Base-by-base conservation (phyloP, 2,888 invertebrate species). In the Patella caerulea region DNA sequence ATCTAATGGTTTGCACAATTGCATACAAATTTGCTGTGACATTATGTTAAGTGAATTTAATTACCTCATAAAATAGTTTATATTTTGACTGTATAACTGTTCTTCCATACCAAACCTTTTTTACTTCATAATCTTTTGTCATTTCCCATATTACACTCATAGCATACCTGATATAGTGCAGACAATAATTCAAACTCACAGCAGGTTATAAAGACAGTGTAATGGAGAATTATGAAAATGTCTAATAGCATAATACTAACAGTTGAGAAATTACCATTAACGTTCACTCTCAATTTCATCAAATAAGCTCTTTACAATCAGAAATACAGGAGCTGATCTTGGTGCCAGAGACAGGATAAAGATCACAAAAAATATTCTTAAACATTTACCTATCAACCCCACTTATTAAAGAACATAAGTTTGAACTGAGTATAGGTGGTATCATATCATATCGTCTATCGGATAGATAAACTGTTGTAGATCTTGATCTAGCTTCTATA, bases 371-470 rank as follows among this genome's bases (percentile, higher is more conserved):
- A 73, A 19, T 73, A 5, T 5, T 71, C 14, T 19, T 15, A 29
- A 14, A 19, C 14, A 12, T 29, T 11, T 78, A 90, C 89, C 90
- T 87, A 81, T 91, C 90, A 2, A 89, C 90, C 45, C 86, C 88
- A 78, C 90, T 89, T 59, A 88, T 80, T 19, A 91, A 83, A 4
- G 91, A 91, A 75, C 91, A 91, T 52, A 91, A 80, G 80, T 91
- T 86, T 45, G 89, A 88, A 83, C 90, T 90, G 1, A 91, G 86
- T 19, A 90, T 80, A 15, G 84, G 83, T 9, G 91, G 91, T 75
- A 91, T 82, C 91, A 91, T 91, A 82, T 91, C 91, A 81, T 90
- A 91, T 75, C 91, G 83, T 19, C 90, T 85, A 81, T 91, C 91
- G 71, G 90, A 89, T 74, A 91, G 83, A 78, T 87, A 88, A 1